Conservation (phyloP, 2,888 invertebrate species). For the Phaonia tiefii region DNA sequence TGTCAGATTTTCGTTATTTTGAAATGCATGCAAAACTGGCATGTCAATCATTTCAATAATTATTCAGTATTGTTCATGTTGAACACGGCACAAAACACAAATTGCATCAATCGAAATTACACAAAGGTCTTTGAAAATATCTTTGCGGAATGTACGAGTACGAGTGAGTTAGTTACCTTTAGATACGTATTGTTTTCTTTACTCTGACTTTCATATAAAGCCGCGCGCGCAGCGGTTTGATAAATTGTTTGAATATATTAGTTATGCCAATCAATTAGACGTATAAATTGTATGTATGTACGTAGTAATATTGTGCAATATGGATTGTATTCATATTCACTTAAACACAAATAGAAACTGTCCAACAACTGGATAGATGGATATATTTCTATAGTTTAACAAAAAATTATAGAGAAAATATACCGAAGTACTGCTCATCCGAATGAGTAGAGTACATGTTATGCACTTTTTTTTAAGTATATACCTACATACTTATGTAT, state of each 20-base stretch:
- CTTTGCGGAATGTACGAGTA: conserved; percentile 2
- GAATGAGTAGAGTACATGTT: conserved; percentile 23
- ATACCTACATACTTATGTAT: too few species aligned
- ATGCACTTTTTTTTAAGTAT: conserved; percentile 14
- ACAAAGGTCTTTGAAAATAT: conserved; percentile 39
- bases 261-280: conserved; percentile 60
- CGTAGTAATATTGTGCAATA: conserved; percentile 31
- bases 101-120: conserved; percentile 54
- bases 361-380: not conserved
- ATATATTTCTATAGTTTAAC: not conserved
- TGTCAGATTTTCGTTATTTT: conserved; percentile 51
- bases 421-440: too few species aligned
- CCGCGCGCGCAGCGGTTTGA: conserved; percentile 51
- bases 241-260: conserved; percentile 65
- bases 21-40: conserved; percentile 62
- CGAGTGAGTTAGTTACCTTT: not conserved
- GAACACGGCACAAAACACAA: conserved; percentile 45
- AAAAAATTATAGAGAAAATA: conserved; percentile 39
- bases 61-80: conserved; percentile 60
- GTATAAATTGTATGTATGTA: not conserved
- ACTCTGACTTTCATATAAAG: conserved; percentile 22
- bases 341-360: not conserved
- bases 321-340: conserved; percentile 18
- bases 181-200: conserved; percentile 18
- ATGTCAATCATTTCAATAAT: conserved; percentile 62